phyloP scores from a whole-genome alignment of 1,140 invertebrate species.

The Ladona fulva region DNA sequence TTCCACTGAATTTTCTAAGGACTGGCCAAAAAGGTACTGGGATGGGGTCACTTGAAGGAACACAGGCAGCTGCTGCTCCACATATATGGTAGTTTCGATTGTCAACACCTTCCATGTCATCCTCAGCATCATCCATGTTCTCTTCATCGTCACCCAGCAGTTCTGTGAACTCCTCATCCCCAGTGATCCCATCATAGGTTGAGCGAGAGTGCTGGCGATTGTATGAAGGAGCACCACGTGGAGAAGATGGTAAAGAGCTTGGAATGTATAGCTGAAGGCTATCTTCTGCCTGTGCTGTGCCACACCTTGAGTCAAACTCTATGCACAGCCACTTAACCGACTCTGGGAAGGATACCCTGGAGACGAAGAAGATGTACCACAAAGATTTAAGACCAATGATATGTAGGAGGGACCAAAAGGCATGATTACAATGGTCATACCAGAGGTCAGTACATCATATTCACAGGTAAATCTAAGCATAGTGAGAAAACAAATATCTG shows the following conservation, averaged over 20 bases:
- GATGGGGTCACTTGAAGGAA: slow-evolving; percentile 10
- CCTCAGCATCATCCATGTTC: background rate
- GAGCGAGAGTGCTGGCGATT: background rate
- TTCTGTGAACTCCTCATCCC: slow-evolving; percentile 11
- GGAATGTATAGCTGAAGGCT: slow-evolving; percentile 79
- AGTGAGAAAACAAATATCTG: no score
- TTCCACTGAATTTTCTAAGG: slow-evolving; percentile 57
- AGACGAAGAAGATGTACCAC: slow-evolving; percentile 22
- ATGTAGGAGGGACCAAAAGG: slow-evolving; percentile 11
- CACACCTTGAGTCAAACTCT: slow-evolving; percentile 87
- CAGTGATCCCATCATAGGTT: background rate
- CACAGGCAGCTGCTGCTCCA: background rate
- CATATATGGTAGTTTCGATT: background rate
- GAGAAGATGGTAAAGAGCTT: slow-evolving; percentile 23
- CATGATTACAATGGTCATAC: no score
- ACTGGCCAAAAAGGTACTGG: slow-evolving; percentile 56
- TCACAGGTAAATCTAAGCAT: no score
- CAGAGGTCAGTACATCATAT: no score
- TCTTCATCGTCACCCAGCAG: background rate
- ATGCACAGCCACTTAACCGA: slow-evolving; percentile 84
- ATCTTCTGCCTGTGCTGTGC: slow-evolving; percentile 90
- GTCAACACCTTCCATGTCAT: slow-evolving; percentile 6
- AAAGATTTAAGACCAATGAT: slow-evolving; percentile 15
- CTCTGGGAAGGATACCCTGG: slow-evolving; percentile 77
- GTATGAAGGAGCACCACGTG: background rate